Conservation (phyloP, 2,113 vertebrate genomes). For the Phrynosoma blainvillii region DNA sequence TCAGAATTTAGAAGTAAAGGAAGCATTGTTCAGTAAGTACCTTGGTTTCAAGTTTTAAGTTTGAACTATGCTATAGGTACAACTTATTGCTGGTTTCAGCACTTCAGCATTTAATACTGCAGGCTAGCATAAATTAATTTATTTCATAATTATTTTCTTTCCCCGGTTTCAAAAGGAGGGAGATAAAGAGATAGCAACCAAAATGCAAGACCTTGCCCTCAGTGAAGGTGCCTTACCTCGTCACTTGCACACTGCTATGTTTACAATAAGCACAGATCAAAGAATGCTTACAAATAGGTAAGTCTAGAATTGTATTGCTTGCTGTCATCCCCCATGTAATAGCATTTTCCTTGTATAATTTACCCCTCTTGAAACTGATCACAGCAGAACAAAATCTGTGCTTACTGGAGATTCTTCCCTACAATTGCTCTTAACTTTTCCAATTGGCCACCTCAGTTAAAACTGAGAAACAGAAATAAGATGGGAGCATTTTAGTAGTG, state of each 20-base stretch:
- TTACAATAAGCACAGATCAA: slow-evolving; percentile 96
- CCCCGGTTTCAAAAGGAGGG: slow-evolving; percentile 89
- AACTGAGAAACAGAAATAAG: not conserved
- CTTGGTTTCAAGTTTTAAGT: not conserved
- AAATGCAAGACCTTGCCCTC: slow-evolving; percentile 98
- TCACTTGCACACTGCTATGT: slow-evolving; percentile 96
- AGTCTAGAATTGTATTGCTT: slow-evolving; percentile 35
- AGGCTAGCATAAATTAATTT: slow-evolving; percentile 57
- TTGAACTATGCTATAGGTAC: not conserved
- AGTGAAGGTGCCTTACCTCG: slow-evolving; percentile 97
- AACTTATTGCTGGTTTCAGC: not conserved
- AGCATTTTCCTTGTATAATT: not conserved
- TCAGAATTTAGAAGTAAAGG: not conserved
- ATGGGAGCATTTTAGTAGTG: not conserved
- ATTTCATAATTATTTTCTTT: slow-evolving; percentile 72
- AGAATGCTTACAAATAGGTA: slow-evolving; percentile 99
- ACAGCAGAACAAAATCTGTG: not conserved
- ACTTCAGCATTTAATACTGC: slow-evolving; percentile 43
- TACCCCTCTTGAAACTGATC: not conserved
- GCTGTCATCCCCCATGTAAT: not conserved
- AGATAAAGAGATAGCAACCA: slow-evolving; percentile 97
- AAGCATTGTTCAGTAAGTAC: not conserved
- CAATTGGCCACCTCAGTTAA: not conserved
- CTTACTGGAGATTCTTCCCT: not conserved
- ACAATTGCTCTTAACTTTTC: not conserved